These are phyloP conservation scores for Daptonema setosum DNA, from an alignment of 2,888 invertebrate genomes.

Conservation along the genomic window DNA sequence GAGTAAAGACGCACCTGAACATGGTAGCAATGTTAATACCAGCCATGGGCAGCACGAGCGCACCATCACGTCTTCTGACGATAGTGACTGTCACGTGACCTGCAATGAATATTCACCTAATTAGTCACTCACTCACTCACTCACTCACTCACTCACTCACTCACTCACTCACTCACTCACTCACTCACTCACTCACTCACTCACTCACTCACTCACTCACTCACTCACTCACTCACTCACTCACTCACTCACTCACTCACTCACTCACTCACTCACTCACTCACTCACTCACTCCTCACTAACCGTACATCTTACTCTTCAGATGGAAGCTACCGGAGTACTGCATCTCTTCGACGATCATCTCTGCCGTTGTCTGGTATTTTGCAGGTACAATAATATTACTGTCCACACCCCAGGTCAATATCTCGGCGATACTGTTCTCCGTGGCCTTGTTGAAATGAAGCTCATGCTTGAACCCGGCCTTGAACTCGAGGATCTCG, in stretches of 20 bases:
- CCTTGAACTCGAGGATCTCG: constrained; percentile 29
- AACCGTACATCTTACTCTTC: constrained; percentile 20
- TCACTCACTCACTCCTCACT: not conserved
- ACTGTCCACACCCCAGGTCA: constrained; percentile 34
- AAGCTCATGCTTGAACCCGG: constrained; percentile 29
- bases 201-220: too few species aligned
- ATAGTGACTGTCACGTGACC: constrained; percentile 4
- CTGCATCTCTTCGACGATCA: constrained; percentile 32
- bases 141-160: too few species aligned
- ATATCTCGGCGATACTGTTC: constrained; percentile 26
- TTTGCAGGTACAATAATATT: constrained; percentile 26
- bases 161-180: too few species aligned
- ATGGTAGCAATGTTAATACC: constrained; percentile 21
- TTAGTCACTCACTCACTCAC: too few species aligned
- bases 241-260: too few species aligned
- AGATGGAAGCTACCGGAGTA: constrained; percentile 30
- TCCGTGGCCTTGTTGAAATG: constrained; percentile 27
- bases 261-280: too few species aligned
- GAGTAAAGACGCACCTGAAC: too few species aligned
- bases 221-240: too few species aligned
- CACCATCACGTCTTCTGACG: constrained; percentile 17
- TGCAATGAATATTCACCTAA: not conserved
- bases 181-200: too few species aligned
- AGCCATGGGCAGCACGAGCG: constrained; percentile 21
- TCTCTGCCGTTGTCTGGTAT: constrained; percentile 28